Percentiles rank a stretch among this genome's conserved stretches.
phyloP scores from a whole-genome alignment of 2,113 vertebrate genomes.

The Gobiocypris rarus region DNA sequence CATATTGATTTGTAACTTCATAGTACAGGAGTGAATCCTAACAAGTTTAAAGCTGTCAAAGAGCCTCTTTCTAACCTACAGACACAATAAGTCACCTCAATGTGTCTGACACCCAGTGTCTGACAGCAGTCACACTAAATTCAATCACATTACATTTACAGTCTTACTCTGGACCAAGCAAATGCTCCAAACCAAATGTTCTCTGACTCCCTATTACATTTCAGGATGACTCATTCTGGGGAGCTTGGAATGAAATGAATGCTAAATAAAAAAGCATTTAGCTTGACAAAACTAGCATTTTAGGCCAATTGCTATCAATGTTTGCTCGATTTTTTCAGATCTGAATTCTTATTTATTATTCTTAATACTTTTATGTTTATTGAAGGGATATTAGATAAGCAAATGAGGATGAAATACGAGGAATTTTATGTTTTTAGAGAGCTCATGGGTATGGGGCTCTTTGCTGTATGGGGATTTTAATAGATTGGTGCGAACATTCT shows the following conservation, averaged over 20 bases:
- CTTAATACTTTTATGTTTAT: too few relatives aligned
- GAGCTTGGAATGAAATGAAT: background rate
- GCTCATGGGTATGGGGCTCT: too few relatives aligned
- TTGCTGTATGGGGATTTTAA: too few relatives aligned
- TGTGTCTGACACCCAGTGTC: slow-evolving; percentile 29
- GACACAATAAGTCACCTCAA: background rate
- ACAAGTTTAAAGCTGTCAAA: background rate
- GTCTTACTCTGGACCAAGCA: slow-evolving; percentile 2
- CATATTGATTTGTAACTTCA: slow-evolving; percentile 25
- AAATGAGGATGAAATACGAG: too few relatives aligned
- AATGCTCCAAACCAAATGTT: slow-evolving; percentile 5
- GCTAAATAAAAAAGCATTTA: background rate
- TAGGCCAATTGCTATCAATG: background rate
- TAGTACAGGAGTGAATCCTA: background rate
- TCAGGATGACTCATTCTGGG: background rate
- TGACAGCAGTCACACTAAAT: slow-evolving; percentile 28
- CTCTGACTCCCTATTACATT: background rate
- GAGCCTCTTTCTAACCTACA: slow-evolving; percentile 23
- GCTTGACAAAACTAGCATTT: background rate
- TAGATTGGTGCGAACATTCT: background rate
- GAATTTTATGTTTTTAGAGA: too few relatives aligned
- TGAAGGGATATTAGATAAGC: too few relatives aligned
- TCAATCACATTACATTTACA: slow-evolving; percentile 20
- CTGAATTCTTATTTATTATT: too few relatives aligned
- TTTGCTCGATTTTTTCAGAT: too few relatives aligned